These are phyloP conservation scores for Phyllopteryx taeniolatus DNA, from an alignment of 2,113 vertebrate species.

Conservation along the genomic window DNA sequence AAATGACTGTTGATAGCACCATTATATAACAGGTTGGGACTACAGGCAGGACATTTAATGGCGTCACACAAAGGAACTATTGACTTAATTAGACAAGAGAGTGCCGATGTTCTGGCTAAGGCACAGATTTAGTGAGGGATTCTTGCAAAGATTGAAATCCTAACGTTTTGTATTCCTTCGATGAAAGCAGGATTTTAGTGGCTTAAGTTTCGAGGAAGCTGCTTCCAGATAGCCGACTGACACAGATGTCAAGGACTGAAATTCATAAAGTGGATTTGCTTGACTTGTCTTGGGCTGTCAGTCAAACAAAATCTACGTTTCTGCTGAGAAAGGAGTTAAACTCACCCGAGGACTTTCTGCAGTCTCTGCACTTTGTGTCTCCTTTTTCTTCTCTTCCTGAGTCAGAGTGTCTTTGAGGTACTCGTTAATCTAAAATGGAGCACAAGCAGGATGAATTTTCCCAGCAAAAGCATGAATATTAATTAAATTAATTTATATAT, in stretches of 20 bases:
- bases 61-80: constrained; percentile 22
- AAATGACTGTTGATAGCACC: constrained; percentile 9
- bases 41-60: constrained; percentile 22
- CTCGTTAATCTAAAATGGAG: constrained; percentile 82
- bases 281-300: constrained; percentile 12
- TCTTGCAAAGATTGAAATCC: constrained; percentile 10
- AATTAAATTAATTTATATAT: neutral
- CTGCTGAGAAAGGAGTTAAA: constrained; percentile 19
- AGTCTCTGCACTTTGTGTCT: constrained; percentile 77
- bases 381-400: constrained; percentile 86
- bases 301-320: constrained; percentile 16
- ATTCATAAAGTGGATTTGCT: constrained; percentile 34
- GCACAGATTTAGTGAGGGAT: constrained; percentile 26
- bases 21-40: constrained; percentile 43
- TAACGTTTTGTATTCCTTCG: constrained; percentile 11
- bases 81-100: constrained; percentile 33
- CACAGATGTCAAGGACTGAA: constrained; percentile 28
- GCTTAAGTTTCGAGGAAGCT: constrained; percentile 23
- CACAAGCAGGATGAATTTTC: constrained; percentile 7
- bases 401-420: constrained; percentile 89
- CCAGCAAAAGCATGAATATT: neutral
- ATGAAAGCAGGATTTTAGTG: constrained; percentile 12
- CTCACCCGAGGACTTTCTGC: constrained; percentile 86
- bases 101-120: constrained; percentile 14
- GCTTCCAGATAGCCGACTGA: constrained; percentile 9